Evolutionary conservation across 2,113 vertebrate genomes (phyloP).

Genomic region (Synodontis membranacea): DNA sequence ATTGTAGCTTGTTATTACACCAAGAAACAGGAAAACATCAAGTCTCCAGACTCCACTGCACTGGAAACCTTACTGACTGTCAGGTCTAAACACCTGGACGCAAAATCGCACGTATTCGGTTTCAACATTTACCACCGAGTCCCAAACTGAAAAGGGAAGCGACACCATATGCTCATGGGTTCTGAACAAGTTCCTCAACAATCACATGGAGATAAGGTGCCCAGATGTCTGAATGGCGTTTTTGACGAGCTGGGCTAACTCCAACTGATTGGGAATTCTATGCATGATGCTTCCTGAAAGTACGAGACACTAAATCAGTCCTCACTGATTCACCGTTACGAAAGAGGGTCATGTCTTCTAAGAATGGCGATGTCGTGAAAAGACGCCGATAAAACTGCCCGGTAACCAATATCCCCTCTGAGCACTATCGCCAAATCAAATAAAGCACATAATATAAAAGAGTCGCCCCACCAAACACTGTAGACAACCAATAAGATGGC

Average conservation of each 20-base stretch:
- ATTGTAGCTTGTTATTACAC: neutral
- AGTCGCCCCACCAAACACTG: slow-evolving; percentile 3
- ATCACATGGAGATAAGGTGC: neutral
- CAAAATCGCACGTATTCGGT: neutral
- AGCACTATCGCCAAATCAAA: slow-evolving; percentile 32
- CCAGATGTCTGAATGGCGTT: neutral
- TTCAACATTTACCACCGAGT: too few relatives aligned
- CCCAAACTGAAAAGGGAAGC: too few relatives aligned
- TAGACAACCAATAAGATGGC: slow-evolving; percentile 9
- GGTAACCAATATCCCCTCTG: slow-evolving; percentile 36
- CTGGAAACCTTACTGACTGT: neutral
- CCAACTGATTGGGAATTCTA: neutral
- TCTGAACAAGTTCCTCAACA: neutral
- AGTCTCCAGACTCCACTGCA: neutral
- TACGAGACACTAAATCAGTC: neutral
- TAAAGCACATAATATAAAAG: too few relatives aligned
- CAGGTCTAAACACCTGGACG: neutral
- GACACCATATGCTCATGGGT: too few relatives aligned
- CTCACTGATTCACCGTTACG: neutral
- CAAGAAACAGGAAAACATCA: neutral
- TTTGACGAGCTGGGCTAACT: neutral
- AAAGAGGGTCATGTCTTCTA: neutral
- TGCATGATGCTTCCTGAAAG: neutral
- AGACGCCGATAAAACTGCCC: neutral
- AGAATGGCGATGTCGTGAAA: neutral